A percentile compares a stretch with the other conserved stretches of the same genome.
These are phyloP conservation scores for Enteromius paludinosus DNA, from an alignment of 2,797 vertebrate species.

Conservation along the genomic window DNA sequence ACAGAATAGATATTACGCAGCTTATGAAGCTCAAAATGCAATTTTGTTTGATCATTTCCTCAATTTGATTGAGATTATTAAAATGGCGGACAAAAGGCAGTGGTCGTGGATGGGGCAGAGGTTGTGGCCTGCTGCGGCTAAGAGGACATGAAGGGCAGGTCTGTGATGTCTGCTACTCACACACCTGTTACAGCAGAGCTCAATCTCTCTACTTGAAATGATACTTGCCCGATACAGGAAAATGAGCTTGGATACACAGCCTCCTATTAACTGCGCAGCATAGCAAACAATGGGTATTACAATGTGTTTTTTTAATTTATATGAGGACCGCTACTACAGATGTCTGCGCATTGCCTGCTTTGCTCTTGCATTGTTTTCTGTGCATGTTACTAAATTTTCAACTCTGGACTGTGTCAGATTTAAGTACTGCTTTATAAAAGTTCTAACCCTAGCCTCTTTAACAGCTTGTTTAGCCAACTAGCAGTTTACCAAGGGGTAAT, in stretches of 20 bases:
- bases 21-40: slow-evolving; percentile 97
- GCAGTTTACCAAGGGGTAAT: too few relatives aligned
- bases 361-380: not conserved
- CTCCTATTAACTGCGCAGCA: slow-evolving; percentile 11
- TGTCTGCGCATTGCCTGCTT: not conserved
- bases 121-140: slow-evolving; percentile 84
- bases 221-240: slow-evolving; percentile 39
- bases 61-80: slow-evolving; percentile 97
- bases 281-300: not conserved
- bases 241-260: slow-evolving; percentile 24
- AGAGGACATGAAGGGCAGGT: slow-evolving; percentile 85
- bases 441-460: not conserved
- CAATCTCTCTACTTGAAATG: slow-evolving; percentile 40
- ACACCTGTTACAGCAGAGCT: slow-evolving; percentile 63
- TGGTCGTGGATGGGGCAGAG: slow-evolving; percentile 76
- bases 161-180: slow-evolving; percentile 75
- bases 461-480: too few relatives aligned
- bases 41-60: slow-evolving; percentile 97
- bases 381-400: not conserved
- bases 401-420: not conserved
- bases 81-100: slow-evolving; percentile 89
- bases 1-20: slow-evolving; percentile 98
- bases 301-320: not conserved
- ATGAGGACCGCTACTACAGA: not conserved
- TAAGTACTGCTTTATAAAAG: not conserved